Conservation (phyloP, 2,888 invertebrate genomes). For the Margaritifera margaritifera region DNA sequence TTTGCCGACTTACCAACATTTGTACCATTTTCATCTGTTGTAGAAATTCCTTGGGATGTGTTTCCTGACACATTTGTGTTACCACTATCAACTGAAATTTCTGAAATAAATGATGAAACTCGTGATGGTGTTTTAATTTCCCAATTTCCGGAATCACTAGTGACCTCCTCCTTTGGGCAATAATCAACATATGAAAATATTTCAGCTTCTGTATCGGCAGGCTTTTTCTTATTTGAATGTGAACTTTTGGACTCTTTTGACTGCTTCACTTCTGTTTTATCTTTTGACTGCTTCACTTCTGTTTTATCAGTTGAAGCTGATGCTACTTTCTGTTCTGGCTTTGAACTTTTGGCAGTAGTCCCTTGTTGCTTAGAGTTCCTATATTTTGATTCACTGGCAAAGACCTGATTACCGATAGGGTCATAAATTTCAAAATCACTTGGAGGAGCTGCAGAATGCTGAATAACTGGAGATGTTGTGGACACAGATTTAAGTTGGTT, state of each 20-base stretch:
- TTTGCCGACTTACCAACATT: too few species aligned
- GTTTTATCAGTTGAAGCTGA: not conserved
- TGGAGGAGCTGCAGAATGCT: not conserved
- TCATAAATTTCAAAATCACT: not conserved
- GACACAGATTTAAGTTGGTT: too few species aligned
- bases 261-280: not conserved
- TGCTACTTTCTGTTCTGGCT: not conserved
- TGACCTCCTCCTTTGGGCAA: too few species aligned
- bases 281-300: not conserved
- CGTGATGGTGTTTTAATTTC: slow-evolving; percentile 29
- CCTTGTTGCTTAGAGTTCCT: not conserved
- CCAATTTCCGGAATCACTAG: not conserved
- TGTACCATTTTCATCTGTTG: too few species aligned
- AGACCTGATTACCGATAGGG: not conserved
- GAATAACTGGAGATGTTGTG: not conserved
- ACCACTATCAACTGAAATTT: too few species aligned
- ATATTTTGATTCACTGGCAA: not conserved
- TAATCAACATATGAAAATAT: too few species aligned
- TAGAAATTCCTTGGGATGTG: too few species aligned
- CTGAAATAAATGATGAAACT: slow-evolving; percentile 36
- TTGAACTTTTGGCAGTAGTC: not conserved
- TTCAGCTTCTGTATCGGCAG: too few species aligned
- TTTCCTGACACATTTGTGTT: too few species aligned
- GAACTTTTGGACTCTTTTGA: too few species aligned
- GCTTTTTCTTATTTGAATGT: too few species aligned